Percentiles rank a stretch among this genome's conserved stretches.
These are phyloP conservation scores for Crematogaster levior DNA, from an alignment of 2,888 invertebrate genomes.

Conservation along the genomic window DNA sequence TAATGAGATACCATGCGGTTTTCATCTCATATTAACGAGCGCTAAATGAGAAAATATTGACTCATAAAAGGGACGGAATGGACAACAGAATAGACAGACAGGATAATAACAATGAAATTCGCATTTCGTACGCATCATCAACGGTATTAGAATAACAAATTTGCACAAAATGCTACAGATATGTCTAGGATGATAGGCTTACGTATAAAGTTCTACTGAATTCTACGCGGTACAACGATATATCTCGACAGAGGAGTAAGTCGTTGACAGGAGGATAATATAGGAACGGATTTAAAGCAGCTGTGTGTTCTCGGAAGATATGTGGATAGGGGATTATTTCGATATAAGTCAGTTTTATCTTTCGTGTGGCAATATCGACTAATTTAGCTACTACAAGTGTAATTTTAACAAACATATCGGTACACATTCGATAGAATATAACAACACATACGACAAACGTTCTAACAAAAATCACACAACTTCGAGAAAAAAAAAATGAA, in stretches of 20 bases:
- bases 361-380: neutral
- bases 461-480: no score
- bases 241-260: neutral
- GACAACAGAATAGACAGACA: neutral
- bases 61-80: neutral
- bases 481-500: neutral
- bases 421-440: neutral
- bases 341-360: slow-evolving; percentile 21
- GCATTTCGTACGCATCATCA: slow-evolving; percentile 18
- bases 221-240: neutral
- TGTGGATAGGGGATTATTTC: slow-evolving; percentile 22
- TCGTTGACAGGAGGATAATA: slow-evolving; percentile 39
- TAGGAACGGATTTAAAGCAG: slow-evolving; percentile 36
- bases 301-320: slow-evolving; percentile 13
- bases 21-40: slow-evolving; percentile 31
- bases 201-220: slow-evolving; percentile 3
- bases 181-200: slow-evolving; percentile 5
- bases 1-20: slow-evolving; percentile 29
- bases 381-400: neutral
- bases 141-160: slow-evolving; percentile 33
- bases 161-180: slow-evolving; percentile 20
- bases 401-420: neutral
- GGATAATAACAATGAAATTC: slow-evolving; percentile 32
- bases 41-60: slow-evolving; percentile 31
- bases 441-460: no score